Evolutionary conservation across 2,113 vertebrate species (phyloP).

Genomic region (Hemibagrus wyckioides): DNA sequence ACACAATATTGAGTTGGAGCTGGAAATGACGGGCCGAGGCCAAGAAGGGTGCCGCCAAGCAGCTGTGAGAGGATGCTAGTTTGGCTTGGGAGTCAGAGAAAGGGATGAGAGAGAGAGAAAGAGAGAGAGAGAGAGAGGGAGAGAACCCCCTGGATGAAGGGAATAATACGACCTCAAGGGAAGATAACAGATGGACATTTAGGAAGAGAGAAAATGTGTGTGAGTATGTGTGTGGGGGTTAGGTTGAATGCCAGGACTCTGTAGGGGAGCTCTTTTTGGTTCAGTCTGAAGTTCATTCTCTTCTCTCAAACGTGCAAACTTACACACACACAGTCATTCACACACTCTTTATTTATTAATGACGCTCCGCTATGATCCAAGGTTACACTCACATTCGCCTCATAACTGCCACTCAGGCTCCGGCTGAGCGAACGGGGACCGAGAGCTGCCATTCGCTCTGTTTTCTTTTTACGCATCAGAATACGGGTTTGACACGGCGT

Average conservation of each 20-base stretch:
- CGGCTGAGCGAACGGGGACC: not conserved
- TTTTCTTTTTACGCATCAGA: not conserved
- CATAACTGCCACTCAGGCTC: slow-evolving; percentile 19
- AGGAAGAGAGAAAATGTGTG: slow-evolving; percentile 53
- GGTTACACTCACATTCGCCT: slow-evolving; percentile 12
- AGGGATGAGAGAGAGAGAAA: not conserved
- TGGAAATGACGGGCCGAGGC: slow-evolving; percentile 19
- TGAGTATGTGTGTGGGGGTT: slow-evolving; percentile 70
- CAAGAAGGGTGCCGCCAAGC: slow-evolving; percentile 26
- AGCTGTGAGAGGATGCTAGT: slow-evolving; percentile 26
- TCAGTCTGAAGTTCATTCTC: slow-evolving; percentile 53
- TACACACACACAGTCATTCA: slow-evolving; percentile 22
- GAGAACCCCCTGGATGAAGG: slow-evolving; percentile 72
- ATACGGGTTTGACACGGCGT: not conserved
- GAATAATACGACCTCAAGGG: slow-evolving; percentile 78
- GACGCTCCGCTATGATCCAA: slow-evolving; percentile 5
- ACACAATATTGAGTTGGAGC: slow-evolving; percentile 1
- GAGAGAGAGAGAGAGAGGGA: not conserved
- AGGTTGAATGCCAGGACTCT: slow-evolving; percentile 71
- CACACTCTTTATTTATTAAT: slow-evolving; percentile 41
- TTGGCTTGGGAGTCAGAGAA: not conserved
- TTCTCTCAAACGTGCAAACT: slow-evolving; percentile 1
- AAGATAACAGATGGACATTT: slow-evolving; percentile 78
- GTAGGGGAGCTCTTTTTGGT: slow-evolving; percentile 63
- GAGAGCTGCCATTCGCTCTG: not conserved